Base-by-base conservation (phyloP, 2,797 vertebrate species). In the Phoxinus dragarum region DNA sequence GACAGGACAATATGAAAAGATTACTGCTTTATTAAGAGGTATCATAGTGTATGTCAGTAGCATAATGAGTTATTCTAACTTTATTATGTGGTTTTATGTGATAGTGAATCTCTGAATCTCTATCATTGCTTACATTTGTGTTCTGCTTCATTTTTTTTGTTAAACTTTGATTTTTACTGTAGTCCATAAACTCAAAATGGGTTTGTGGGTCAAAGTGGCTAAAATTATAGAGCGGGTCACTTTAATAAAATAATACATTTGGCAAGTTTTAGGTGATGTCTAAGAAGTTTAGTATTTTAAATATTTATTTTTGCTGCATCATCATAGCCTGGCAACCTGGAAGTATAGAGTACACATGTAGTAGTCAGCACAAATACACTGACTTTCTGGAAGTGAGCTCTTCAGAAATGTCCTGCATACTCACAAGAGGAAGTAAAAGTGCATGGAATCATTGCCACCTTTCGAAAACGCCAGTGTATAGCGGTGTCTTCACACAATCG, bases 351-450 rank as follows among this genome's bases (percentile, higher is more conserved):
- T 84, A 59, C 81, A 8, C 19, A 80, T 88, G 44, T 64, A 88
- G 91, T 93, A 88, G 91, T 93, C 92, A 89, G 93, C 92, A 80
- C 11, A 61, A 67, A 84, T 54, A 79, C 80, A 78, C 49, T 61
- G 59, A 59, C 42, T 72, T 38, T 69, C 61, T 86, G 23, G 69
- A 69, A 78, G 61, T 6, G 42, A 75, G 61, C 56, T 74, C 3
- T 81, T 74, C 5, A 52, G n/a, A 81, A 85, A 73, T 84, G 36
- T 76, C 61, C 66, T 16, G 10, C 12, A 59, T 21, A 16, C 52
- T 40, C 34, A 14, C 31, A 56, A 72, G 56, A 73, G 84, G 82
- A 88, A 84, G 74, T 82, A 84, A 54, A 88, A 79, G 34, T 52
- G 14, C 47, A 21, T 69, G 71, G 72, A 49, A 36, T 23, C 31